These are phyloP conservation scores for Drosophila ficusphila DNA, from an alignment of 1,140 invertebrate genomes.

Conservation along the genomic window DNA sequence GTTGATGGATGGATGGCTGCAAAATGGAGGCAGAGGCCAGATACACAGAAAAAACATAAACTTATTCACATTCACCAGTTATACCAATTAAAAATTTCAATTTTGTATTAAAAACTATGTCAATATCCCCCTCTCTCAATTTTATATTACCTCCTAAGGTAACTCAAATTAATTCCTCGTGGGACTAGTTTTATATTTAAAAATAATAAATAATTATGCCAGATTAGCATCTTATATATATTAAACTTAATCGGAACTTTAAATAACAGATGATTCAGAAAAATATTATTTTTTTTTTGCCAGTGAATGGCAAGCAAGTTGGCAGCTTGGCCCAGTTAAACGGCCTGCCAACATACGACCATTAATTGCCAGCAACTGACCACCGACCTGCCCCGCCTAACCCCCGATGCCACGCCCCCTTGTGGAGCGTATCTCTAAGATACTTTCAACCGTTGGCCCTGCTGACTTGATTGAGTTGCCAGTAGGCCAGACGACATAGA, in stretches of 20 bases:
- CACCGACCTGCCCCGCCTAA: background rate
- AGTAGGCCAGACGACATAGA: constrained; percentile 7
- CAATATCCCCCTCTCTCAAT: too few relatives aligned
- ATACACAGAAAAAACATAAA: background rate
- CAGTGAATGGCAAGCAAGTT: background rate
- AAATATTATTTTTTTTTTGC: background rate
- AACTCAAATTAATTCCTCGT: too few relatives aligned
- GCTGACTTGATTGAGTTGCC: constrained; percentile 22
- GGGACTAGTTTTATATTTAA: too few relatives aligned
- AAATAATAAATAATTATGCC: too few relatives aligned
- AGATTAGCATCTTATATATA: too few relatives aligned
- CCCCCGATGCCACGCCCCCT: background rate
- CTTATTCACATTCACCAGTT: too few relatives aligned
- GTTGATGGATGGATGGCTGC: constrained; percentile 19
- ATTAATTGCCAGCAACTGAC: constrained; percentile 36
- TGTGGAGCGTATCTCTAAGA: background rate
- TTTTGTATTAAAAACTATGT: too few relatives aligned
- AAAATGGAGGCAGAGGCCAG: background rate
- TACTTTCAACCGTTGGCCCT: constrained; percentile 10
- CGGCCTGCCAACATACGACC: constrained; percentile 25
- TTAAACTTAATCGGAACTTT: too few relatives aligned
- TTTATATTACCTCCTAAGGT: too few relatives aligned
- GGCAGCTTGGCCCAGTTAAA: constrained; percentile 34
- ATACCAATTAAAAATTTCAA: too few relatives aligned
- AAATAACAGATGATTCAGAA: too few relatives aligned